Base-by-base conservation (phyloP, 2,888 invertebrate species). In the Unio pictorum region DNA sequence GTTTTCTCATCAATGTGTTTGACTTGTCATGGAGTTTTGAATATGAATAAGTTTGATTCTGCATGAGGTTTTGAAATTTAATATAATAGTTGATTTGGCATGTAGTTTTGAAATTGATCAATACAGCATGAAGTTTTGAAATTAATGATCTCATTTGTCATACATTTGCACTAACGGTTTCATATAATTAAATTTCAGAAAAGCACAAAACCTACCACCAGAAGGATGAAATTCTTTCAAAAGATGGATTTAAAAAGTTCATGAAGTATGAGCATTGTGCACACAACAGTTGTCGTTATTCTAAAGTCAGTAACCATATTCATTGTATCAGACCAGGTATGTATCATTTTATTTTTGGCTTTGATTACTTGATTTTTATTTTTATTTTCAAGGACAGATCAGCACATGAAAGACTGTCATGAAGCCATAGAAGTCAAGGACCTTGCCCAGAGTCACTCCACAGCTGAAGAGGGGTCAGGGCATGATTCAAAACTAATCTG, bases 161-260 rank as follows among this genome's bases (percentile, higher is more conserved):
- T 58, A 58, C n/a, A 58, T 23, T 26, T 58, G 20, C 26, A 58
- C 1, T 11, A 0, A 58, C 20, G 17, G 23, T 23, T 58, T 26
- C 58, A 18, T 18, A 58, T 58, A 8, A 23, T 18, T 18, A 58
- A 26, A n/a, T 23, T 26, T 26, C 58, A 98, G 98, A 99, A 91
- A 99, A 99, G 91, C 99, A 99, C 92, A 99, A 98, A 91, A 95
- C 97, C 3, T 98, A 98, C 89, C 99, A 99, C 91, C 95, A 98
- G 88, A 98, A 98, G 91, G 98, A 99, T 91, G 97, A 97, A 88
- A 96, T 98, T 79, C 92, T 99, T 63, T 95, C 95, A 59, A 94
- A 96, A 76, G 98, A 99, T 89, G 98, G 98, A 26, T 99, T 99
- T 92, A 98, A 98, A 91, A 99, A 99, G 90, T 99, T 97, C 91